Base-by-base conservation (phyloP, 2,113 vertebrate species). In the Crotalus tigris region DNA sequence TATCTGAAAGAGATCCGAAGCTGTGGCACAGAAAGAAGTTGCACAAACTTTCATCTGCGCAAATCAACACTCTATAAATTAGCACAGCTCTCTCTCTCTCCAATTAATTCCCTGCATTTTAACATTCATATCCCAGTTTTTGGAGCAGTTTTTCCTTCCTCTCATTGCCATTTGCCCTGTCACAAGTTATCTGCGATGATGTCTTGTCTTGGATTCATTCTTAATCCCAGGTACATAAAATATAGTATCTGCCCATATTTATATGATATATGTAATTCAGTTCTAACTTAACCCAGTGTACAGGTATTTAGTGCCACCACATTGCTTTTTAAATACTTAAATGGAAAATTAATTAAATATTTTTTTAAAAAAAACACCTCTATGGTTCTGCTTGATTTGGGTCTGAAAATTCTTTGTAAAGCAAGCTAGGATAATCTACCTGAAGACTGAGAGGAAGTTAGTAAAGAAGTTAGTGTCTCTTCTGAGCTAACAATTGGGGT, bases 401-500 rank as follows among this genome's bases (percentile, higher is more conserved):
- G 2, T 8, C 26, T 51, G 2, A 46, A 10, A 24, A 11, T 0
- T 2, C 4, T 1, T 5, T 3, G 29, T 15, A 0, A 19, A 26
- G 24, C 17, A 55, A 1, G 1, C 53, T 1, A 0, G 3, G 3
- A 7, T 23, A 46, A 8, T 61, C 64, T 33, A 39, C 0, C 44
- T 49, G 11, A 12, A 5, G 9, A 12, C 1, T 3, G 88, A 85
- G 33, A 17, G 4, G 87, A 91, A 93, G 24, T 8, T 8, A 1
- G 23, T 75, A 64, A 92, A 55, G 49, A 51, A 57, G 4, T 26
- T 88, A 9, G 55, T 53, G 39, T n/a, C 19, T 6, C 4, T 0
- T 92, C n/a, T 5, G 39, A 95, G 44, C 85, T 46, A 93, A 85
- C 53, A 7, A 91, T 19, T 89, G 61, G 39, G 90, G 93, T 64